These are phyloP conservation scores for Muschampia plurimacula DNA, from an alignment of 2,888 invertebrate species.

Conservation along the genomic window DNA sequence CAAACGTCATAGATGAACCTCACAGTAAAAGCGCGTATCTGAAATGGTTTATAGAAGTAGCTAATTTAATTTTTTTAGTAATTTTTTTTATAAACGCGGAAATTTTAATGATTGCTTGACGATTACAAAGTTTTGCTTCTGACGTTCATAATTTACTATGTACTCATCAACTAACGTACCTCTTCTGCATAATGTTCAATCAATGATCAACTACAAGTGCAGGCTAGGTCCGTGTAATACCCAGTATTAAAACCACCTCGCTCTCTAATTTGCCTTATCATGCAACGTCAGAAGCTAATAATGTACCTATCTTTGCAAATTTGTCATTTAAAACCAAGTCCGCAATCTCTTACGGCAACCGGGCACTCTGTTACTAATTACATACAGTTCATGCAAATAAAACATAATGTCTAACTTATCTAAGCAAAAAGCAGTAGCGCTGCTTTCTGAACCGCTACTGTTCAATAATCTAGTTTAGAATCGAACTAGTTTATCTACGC, in stretches of 20 bases:
- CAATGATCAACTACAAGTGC: constrained; percentile 11
- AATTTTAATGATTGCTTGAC: background rate
- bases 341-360: constrained; percentile 43
- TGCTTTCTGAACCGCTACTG: constrained; percentile 38
- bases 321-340: constrained; percentile 41
- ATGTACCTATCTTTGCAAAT: constrained; percentile 44
- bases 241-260: constrained; percentile 8
- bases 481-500: constrained; percentile 34
- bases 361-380: constrained; percentile 42
- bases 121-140: background rate
- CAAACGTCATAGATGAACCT: too few relatives aligned
- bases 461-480: constrained; percentile 24
- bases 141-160: background rate
- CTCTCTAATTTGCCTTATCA: constrained; percentile 31
- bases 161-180: background rate
- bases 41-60: too few relatives aligned
- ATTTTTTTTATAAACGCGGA: background rate
- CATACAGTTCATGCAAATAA: constrained; percentile 43
- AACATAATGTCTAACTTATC: constrained; percentile 41
- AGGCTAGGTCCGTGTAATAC: constrained; percentile 17
- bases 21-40: too few relatives aligned
- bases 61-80: too few relatives aligned
- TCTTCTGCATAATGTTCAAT: constrained; percentile 8
- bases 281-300: constrained; percentile 33
- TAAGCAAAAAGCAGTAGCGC: constrained; percentile 34